A percentile compares a stretch with the other conserved stretches of the same genome.
Conservation (phyloP, 2,888 invertebrate species). For the Chironomus riparius region DNA sequence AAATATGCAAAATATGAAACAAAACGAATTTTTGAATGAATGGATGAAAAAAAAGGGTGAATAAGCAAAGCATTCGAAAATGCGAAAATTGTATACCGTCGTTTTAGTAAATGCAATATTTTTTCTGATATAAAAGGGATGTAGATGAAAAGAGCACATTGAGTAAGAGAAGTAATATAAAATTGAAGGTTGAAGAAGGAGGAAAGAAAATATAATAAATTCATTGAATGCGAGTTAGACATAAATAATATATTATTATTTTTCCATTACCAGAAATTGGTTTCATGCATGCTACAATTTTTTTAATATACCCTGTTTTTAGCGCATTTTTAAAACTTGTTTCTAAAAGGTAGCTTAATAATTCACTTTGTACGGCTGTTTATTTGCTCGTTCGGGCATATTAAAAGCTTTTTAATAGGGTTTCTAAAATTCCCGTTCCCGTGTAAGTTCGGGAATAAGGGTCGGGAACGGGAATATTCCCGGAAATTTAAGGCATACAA, state of each 20-base stretch:
- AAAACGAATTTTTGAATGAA: neutral
- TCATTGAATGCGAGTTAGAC: conserved; percentile 19
- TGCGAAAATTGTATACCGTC: conserved; percentile 5
- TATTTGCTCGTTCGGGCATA: too few relatives aligned
- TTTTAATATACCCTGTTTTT: neutral
- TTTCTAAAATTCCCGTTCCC: too few relatives aligned
- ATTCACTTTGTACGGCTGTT: too few relatives aligned
- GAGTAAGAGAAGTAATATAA: neutral
- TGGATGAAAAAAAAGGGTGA: neutral
- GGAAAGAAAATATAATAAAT: conserved; percentile 17
- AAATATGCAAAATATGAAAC: neutral
- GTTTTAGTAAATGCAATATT: too few relatives aligned
- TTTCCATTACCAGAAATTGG: conserved; percentile 26
- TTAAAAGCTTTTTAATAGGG: too few relatives aligned
- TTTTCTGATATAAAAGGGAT: neutral
- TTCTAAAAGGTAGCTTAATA: too few relatives aligned
- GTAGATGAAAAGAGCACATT: neutral
- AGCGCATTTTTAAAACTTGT: too few relatives aligned
- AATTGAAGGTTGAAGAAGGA: neutral
- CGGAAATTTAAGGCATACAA: too few relatives aligned
- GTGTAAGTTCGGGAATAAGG: too few relatives aligned
- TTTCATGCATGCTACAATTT: conserved; percentile 19
- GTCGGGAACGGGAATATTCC: too few relatives aligned
- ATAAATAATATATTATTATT: conserved; percentile 26
- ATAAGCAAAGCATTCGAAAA: neutral